Evolutionary conservation across 2,113 vertebrate species (phyloP).

Genomic region (Elephantulus edwardii): DNA sequence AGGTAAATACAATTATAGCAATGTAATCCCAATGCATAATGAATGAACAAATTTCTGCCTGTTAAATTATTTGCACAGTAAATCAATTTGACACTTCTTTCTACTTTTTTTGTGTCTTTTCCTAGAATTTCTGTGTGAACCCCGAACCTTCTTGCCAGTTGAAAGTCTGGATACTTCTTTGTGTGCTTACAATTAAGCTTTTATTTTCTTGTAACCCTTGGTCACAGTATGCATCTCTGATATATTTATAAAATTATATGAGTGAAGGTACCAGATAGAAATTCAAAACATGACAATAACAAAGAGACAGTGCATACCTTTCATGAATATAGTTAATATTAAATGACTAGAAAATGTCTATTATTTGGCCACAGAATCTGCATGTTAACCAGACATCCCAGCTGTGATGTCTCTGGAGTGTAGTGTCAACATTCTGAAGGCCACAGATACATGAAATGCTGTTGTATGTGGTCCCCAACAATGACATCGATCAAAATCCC

Average conservation of each 20-base stretch:
- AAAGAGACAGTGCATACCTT: neutral
- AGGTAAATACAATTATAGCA: neutral
- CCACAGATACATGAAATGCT: neutral
- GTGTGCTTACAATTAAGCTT: neutral
- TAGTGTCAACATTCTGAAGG: neutral
- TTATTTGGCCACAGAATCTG: neutral
- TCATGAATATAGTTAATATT: neutral
- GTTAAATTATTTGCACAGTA: neutral
- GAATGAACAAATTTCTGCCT: neutral
- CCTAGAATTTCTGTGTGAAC: neutral
- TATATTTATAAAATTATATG: neutral
- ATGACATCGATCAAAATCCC: neutral
- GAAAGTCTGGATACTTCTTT: neutral
- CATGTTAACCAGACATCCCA: neutral
- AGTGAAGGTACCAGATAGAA: neutral
- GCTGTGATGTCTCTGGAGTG: neutral
- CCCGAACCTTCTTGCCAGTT: neutral
- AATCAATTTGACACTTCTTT: neutral
- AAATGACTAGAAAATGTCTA: neutral
- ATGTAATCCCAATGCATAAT: neutral
- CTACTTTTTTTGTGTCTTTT: neutral
- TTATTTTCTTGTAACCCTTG: neutral
- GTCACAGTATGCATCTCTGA: neutral
- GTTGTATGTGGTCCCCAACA: neutral
- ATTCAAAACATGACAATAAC: slow-evolving; percentile 1